Evolutionary conservation across 2,888 invertebrate species (phyloP), one percentile per base, ranked within the genome.

Genomic region (Dasypolia templi): DNA sequence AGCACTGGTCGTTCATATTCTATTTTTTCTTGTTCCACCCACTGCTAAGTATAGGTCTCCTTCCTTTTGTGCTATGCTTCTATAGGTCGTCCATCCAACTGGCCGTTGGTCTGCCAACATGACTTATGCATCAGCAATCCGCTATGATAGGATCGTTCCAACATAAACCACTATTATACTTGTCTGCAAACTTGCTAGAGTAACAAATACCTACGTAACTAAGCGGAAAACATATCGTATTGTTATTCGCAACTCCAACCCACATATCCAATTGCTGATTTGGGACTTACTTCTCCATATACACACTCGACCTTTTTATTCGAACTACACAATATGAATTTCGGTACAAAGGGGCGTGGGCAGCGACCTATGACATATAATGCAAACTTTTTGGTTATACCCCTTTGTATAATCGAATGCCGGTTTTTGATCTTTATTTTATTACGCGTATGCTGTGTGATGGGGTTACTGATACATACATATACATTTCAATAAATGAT

Each of bases 291-390:
- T 71, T 75, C 32, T 29, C 49, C 46, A n/a, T n/a, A n/a, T n/a
- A n/a, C n/a, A 63, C 35, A 72, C 53, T 67, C 58, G 35, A 82
- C 85, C 71, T 70, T 82, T 83, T 82, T 85, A 85, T 79, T 66
- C 32, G 61, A 42, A 62, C 42, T 35, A 61, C 51, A 74, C 66
- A 82, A 79, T 84, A 70, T 73, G 69, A 85, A 82, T 79, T 66
- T 74, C 58, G 6, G 44, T 53, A 73, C 68, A 72, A 71, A 72
- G 19, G 63, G 5, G 35, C 22, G 51, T 62, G 70, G 55, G 63
- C 22, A n/a, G 35, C 26, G 6, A 63, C 67, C 78, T 53, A 65
- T 61, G 56, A 65, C 64, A 62, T 65, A 39, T 56, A 68, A 51
- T n/a, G 39, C 56, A 65, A 80, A 72, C 64, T 65, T 83, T 75